Base-by-base conservation (phyloP, 2,113 vertebrate genomes). In the Pomatorhinus ruficollis region DNA sequence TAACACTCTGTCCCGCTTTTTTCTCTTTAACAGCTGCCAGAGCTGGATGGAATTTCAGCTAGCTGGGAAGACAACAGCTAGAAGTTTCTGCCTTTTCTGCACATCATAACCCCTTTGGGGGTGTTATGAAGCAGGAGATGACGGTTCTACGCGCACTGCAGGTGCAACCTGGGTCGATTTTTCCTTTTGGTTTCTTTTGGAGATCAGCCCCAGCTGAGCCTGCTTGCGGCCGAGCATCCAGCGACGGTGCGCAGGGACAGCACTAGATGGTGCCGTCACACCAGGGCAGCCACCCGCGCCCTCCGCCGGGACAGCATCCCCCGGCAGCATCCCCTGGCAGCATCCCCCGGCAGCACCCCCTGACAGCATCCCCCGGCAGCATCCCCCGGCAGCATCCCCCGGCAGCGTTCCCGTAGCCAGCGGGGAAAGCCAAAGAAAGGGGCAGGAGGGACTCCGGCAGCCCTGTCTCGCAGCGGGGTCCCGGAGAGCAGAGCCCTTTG, bases 131-230 rank as follows among this genome's bases (percentile, higher is more conserved):
- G 35, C 16, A 24, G 77, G 44, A n/a, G 21, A 31, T 3, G 44
- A 28, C 0, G 16, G 33, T 12, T 24, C 78, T 30, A 7, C 0
- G 0, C 2, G 1, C n/a, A 4, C 9, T 6, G 21, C 33, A 13
- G 15, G 24, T 5, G 60, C 79, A 21, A 1, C 21, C 31, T 11
- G 4, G 4, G 21, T 17, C 1, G 6, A 7, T 33, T 49, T 77
- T 61, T 37, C 16, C 24, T 61, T 54, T 28, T 6, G 25, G 17
- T 20, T 47, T 28, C 12, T 9, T 23, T 56, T 3, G 0, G 37
- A 8, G 59, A 12, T 53, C 7, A 37, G n/a, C 6, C 60, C 6
- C 35, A 4, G 42, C 0, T 0, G 25, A 33, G 54, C 10, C 27
- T 52, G 15, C 25, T 7, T 9, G 2, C 2, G 39, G 53, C 69